Evolutionary conservation across 2,797 vertebrate species (phyloP).

Genomic region (Halcyon badia): DNA sequence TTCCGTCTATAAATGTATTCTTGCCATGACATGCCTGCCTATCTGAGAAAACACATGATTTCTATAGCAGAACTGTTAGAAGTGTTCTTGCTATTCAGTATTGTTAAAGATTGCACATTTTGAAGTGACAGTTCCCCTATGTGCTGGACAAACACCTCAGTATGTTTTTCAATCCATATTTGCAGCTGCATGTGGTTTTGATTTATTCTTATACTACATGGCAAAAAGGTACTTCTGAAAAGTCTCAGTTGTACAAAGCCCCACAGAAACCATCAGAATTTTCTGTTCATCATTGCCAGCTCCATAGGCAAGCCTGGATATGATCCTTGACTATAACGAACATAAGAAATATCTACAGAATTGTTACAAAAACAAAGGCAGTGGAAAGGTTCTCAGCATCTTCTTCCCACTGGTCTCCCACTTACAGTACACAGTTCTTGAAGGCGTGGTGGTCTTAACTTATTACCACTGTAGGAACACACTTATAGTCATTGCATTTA

Average conservation of each 20-base stretch:
- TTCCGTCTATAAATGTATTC: not conserved
- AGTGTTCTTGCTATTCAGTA: not conserved
- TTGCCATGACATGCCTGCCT: not conserved
- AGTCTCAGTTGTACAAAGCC: not conserved
- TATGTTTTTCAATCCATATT: not conserved
- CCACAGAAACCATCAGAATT: not conserved
- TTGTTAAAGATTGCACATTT: not conserved
- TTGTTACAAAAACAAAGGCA: not conserved
- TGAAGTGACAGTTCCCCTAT: not conserved
- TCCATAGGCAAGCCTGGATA: not conserved
- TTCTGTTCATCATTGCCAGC: not conserved
- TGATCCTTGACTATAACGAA: not conserved
- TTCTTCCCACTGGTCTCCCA: not conserved
- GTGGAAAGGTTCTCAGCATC: not conserved
- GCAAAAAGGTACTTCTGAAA: not conserved
- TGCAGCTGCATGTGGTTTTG: not conserved
- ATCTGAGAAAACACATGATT: conserved; percentile 5
- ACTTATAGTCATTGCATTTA: not conserved
- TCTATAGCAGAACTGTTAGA: not conserved
- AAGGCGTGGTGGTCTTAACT: fast-evolving
- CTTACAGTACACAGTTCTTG: not conserved
- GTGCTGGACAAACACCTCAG: not conserved
- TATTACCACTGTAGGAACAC: not conserved
- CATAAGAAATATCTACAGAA: not conserved
- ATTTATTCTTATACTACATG: not conserved